phyloP scores from a whole-genome alignment of 2,797 vertebrate species.

The Meriones psammophilus region DNA sequence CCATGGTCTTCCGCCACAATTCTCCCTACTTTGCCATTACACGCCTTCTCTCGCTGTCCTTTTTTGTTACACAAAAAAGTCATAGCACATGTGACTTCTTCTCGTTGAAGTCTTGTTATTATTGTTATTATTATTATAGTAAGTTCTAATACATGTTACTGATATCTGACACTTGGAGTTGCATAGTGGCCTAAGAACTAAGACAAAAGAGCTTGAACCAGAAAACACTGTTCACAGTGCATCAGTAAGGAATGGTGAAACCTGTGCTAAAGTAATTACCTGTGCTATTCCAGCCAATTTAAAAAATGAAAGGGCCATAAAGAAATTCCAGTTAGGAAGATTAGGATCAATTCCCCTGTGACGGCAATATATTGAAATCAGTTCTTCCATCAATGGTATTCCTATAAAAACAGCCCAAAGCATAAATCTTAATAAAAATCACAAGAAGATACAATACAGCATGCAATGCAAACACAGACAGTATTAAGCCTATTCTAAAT shows the following conservation, averaged over 20 bases:
- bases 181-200: constrained; percentile 30
- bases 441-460: background rate
- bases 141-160: constrained; percentile 53
- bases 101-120: constrained; percentile 22
- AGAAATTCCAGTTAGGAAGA: constrained; percentile 93
- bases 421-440: constrained; percentile 52
- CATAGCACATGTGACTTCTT: background rate
- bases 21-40: background rate
- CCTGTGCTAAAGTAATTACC: constrained; percentile 87
- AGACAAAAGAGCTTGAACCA: background rate
- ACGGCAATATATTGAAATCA: constrained; percentile 92
- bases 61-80: constrained; percentile 12
- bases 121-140: background rate
- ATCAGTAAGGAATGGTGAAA: constrained; percentile 42
- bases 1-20: background rate
- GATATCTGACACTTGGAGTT: constrained; percentile 7
- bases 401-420: constrained; percentile 86
- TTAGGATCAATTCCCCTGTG: constrained; percentile 87
- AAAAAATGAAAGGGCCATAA: constrained; percentile 93
- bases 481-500: background rate
- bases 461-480: constrained; percentile 26
- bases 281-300: constrained; percentile 95
- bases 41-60: background rate
- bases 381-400: constrained; percentile 90
- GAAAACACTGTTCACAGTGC: constrained; percentile 15